Conservation (phyloP, 1,140 invertebrate species). For the Colletes latitarsis region DNA sequence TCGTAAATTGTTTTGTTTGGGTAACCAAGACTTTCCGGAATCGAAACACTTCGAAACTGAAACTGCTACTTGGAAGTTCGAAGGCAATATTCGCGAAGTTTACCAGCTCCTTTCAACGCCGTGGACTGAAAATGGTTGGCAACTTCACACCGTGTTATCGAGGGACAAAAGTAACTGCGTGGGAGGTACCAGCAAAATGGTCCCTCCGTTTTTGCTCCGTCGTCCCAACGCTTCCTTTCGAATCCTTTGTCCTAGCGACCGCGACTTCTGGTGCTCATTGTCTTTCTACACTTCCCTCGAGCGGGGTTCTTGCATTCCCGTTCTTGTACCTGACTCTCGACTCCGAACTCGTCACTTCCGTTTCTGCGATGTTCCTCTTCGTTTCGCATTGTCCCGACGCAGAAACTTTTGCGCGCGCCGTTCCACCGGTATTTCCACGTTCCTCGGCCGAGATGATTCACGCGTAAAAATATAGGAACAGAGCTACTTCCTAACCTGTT, state of each 20-base stretch:
- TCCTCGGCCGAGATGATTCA: neutral
- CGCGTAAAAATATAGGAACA: too few relatives aligned
- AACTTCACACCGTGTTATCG: constrained; percentile 7
- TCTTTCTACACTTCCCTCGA: constrained; percentile 3
- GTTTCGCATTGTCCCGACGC: constrained; percentile 5
- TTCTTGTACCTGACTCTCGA: constrained; percentile 18
- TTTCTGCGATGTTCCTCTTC: neutral
- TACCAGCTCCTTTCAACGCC: neutral
- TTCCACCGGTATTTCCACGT: neutral
- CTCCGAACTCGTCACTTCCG: constrained; percentile 25
- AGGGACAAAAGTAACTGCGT: constrained; percentile 28
- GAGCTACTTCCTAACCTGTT: neutral
- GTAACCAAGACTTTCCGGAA: neutral
- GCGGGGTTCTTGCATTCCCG: neutral
- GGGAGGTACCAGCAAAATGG: constrained; percentile 4
- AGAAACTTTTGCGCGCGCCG: neutral
- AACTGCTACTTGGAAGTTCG: neutral
- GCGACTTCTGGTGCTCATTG: constrained; percentile 30
- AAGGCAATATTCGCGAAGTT: constrained; percentile 9
- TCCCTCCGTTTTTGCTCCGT: constrained; percentile 22
- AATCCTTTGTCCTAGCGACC: constrained; percentile 31
- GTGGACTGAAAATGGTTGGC: constrained; percentile 6
- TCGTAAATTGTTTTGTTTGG: neutral
- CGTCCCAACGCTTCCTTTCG: constrained; percentile 32
- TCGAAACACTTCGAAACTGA: neutral